Evolutionary conservation across 2,888 invertebrate species (phyloP), one percentile per base, ranked within the genome.

Genomic region (Operophtera brumata): DNA sequence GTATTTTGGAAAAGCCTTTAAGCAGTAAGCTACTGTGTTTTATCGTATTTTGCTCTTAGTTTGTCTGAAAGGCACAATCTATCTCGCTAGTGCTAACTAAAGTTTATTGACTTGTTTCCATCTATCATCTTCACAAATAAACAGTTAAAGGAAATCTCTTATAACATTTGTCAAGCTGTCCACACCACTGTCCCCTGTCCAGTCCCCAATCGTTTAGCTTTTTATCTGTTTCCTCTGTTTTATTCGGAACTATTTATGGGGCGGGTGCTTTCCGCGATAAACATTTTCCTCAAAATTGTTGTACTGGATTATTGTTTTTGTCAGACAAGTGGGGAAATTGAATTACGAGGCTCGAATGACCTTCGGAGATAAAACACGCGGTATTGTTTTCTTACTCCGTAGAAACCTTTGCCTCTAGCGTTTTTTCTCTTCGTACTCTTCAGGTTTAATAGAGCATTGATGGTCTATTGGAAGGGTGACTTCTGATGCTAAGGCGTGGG

Each of bases 181-280:
- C 71, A 60, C 81, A 57, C 65, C 78, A 70, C 62, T 69, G 78
- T 77, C 73, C 72, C 64, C 65, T 61, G 67, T 59, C 54, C 63
- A 55, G 58, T 59, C 72, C 75, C 74, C 78, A 76, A 73, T 71
- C 71, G 78, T 81, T 81, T 80, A 82, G 83, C 77, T 79, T 78
- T 85, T 86, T 86, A 84, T 85, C 83, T 81, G 73, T 84, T 82
- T 82, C 80, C 80, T 80, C 77, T 82, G 81, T 86, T 86, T 85
- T 84, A 84, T 84, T 86, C 57, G 75, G 73, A 74, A 69, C 75
- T 86, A 88, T 90, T 90, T 89, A 89, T 86, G 85, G 77, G 75
- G 75, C 77, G 88, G 82, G 86, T 90, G 90, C 79, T 77, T 71
- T 67, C 65, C 61, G 78, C 78, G 90, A 90, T 90, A 90, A 90